phyloP scores from a whole-genome alignment of 2,113 vertebrate genomes.

The Motacilla alba region DNA sequence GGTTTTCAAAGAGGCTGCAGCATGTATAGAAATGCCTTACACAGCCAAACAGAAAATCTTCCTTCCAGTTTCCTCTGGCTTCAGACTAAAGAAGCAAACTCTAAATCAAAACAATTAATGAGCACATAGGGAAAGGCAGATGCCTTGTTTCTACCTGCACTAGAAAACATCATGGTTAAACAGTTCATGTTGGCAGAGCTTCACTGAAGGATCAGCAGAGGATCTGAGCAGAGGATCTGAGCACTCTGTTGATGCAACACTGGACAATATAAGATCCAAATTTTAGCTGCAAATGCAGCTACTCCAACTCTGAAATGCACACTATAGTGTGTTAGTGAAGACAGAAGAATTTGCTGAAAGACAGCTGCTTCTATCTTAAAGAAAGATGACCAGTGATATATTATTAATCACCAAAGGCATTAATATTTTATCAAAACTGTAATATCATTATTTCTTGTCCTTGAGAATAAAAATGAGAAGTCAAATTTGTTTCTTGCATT shows the following conservation, averaged over 20 bases:
- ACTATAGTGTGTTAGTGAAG: rapidly evolving
- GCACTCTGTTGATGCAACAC: neutral
- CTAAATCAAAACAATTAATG: neutral
- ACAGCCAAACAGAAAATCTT: constrained; percentile 12
- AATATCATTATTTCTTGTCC: neutral
- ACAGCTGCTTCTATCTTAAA: neutral
- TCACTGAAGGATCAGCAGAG: neutral
- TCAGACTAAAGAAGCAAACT: constrained; percentile 1
- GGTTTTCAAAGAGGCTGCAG: constrained; percentile 10
- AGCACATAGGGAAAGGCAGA: neutral
- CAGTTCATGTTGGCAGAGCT: neutral
- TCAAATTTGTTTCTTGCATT: neutral
- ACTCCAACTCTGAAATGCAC: neutral
- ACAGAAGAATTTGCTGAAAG: neutral
- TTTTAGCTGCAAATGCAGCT: neutral
- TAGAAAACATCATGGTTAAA: neutral
- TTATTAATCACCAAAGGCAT: neutral
- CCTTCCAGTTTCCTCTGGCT: constrained; percentile 20
- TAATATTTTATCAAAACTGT: neutral
- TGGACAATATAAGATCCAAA: neutral
- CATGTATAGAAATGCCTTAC: neutral
- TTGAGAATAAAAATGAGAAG: neutral
- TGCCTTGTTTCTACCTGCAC: neutral
- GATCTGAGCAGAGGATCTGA: neutral
- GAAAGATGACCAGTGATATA: neutral